Conservation (phyloP, 2,888 invertebrate genomes). For the Heliconius hortense region DNA sequence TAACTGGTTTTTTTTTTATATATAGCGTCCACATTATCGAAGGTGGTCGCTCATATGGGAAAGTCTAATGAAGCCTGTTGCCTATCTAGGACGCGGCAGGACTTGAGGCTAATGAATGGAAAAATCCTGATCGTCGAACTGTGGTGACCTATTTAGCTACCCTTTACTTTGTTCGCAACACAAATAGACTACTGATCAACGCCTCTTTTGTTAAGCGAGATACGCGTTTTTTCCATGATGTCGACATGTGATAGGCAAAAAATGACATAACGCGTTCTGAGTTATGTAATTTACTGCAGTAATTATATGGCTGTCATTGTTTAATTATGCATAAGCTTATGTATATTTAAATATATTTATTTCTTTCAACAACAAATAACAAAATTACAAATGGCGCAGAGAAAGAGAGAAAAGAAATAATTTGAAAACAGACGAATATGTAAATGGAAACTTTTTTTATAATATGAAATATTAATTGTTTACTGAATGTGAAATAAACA, state of each 20-base stretch:
- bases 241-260: background rate
- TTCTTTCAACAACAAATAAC: no score
- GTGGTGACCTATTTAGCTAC: slow-evolving; percentile 74
- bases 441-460: background rate
- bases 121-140: slow-evolving; percentile 73
- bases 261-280: background rate
- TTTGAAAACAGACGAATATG: background rate
- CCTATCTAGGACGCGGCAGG: slow-evolving; percentile 64
- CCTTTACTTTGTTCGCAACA: slow-evolving; percentile 64
- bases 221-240: slow-evolving; percentile 15
- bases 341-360: no score
- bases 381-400: no score
- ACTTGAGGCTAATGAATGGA: slow-evolving; percentile 71
- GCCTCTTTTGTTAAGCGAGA: slow-evolving; percentile 34
- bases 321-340: no score
- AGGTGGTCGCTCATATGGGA: slow-evolving; percentile 41
- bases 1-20: slow-evolving; percentile 5
- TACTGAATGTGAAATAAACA: slow-evolving; percentile 14
- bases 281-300: background rate
- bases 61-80: slow-evolving; percentile 63
- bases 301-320: background rate
- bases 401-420: background rate
- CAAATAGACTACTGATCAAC: slow-evolving; percentile 56
- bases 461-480: background rate
- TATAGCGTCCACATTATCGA: slow-evolving; percentile 29